Percentiles rank a stretch among this genome's conserved stretches.
phyloP scores from a whole-genome alignment of 2,888 invertebrate species.

The Spisula subtruncata region DNA sequence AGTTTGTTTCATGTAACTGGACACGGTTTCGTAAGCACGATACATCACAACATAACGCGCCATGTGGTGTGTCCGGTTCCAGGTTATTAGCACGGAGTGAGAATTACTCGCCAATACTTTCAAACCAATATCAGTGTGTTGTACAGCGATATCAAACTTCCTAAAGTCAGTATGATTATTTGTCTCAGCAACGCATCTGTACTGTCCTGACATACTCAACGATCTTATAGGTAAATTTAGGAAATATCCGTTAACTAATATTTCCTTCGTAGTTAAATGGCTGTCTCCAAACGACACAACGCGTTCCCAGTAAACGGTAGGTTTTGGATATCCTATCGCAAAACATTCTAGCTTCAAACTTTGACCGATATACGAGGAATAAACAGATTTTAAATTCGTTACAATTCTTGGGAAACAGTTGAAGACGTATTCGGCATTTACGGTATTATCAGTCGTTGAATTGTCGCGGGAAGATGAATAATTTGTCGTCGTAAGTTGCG shows the following conservation, averaged over 20 bases:
- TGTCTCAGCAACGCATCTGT: slow-evolving; percentile 36
- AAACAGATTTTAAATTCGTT: slow-evolving; percentile 16
- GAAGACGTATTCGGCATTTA: neutral
- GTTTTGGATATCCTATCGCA: slow-evolving; percentile 28
- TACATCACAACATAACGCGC: slow-evolving; percentile 44
- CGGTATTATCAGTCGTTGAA: neutral
- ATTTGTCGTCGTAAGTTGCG: too few species aligned
- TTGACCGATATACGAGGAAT: slow-evolving; percentile 32
- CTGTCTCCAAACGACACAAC: neutral
- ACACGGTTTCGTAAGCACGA: slow-evolving; percentile 40
- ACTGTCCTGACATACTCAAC: slow-evolving; percentile 37
- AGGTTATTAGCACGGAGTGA: slow-evolving; percentile 39
- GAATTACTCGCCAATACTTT: slow-evolving; percentile 27
- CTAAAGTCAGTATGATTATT: neutral
- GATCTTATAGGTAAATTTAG: slow-evolving; percentile 32
- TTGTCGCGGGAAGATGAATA: neutral
- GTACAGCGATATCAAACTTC: slow-evolving; percentile 15
- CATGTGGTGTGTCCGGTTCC: slow-evolving; percentile 33
- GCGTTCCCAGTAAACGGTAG: slow-evolving; percentile 27
- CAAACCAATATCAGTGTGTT: slow-evolving; percentile 38
- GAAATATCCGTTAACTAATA: neutral
- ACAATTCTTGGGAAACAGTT: slow-evolving; percentile 23
- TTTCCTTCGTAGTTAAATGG: neutral
- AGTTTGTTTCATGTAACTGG: slow-evolving; percentile 22
- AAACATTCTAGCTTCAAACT: slow-evolving; percentile 37